A percentile compares a stretch with the other conserved stretches of the same genome.
phyloP scores from a whole-genome alignment of 2,113 vertebrate species.

The Mus spicilegus region DNA sequence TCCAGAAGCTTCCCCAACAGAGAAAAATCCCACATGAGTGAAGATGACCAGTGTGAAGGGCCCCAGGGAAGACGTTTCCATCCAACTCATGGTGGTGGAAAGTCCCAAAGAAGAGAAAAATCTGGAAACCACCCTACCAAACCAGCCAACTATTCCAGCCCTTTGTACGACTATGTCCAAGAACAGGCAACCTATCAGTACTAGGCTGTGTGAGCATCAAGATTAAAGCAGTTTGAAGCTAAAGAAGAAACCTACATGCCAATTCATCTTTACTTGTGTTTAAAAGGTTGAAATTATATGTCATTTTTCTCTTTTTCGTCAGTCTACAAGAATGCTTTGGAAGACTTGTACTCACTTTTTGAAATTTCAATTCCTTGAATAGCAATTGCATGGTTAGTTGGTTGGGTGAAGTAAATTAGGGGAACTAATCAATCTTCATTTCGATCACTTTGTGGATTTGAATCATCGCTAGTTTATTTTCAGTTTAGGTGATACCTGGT shows the following conservation, averaged over 20 bases:
- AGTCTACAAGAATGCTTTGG: constrained; percentile 1
- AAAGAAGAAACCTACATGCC: neutral
- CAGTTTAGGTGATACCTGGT: neutral
- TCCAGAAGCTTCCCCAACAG: neutral
- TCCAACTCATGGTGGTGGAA: constrained; percentile 1
- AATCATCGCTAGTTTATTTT: constrained; percentile 61
- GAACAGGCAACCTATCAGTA: constrained; percentile 45
- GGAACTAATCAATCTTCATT: constrained; percentile 62
- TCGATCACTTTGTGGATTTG: constrained; percentile 45
- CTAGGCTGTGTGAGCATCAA: neutral
- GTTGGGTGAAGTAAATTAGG: constrained; percentile 40
- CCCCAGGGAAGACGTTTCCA: neutral
- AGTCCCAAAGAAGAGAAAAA: constrained; percentile 58
- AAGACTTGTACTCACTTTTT: neutral
- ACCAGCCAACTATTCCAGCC: neutral
- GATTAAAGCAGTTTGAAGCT: neutral
- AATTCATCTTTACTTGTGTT: constrained; percentile 31
- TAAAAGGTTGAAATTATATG: neutral
- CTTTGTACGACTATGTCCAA: constrained; percentile 67
- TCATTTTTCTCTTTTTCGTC: neutral
- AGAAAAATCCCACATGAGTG: neutral
- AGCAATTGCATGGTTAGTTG: constrained; percentile 26
- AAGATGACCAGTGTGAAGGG: neutral
- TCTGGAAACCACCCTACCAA: neutral
- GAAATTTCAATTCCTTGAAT: neutral